These are phyloP conservation scores for Holocentrus rufus DNA, from an alignment of 2,797 vertebrate species.

Conservation along the genomic window DNA sequence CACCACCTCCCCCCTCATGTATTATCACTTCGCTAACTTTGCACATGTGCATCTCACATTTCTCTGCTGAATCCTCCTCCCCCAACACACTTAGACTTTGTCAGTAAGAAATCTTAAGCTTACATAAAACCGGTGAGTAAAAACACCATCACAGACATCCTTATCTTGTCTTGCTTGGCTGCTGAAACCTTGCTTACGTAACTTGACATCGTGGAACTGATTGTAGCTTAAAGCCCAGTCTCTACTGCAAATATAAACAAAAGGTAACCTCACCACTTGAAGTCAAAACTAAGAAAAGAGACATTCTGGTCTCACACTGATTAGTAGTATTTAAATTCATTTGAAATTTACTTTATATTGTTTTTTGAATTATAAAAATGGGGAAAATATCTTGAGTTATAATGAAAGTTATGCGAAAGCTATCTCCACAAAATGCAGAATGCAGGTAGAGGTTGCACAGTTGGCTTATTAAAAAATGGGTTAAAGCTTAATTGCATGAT, in stretches of 20 bases:
- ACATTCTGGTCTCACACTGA: background rate
- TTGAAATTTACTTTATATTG: background rate
- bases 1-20: background rate
- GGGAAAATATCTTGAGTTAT: conserved; percentile 1
- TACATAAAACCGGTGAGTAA: conserved; percentile 2
- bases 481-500: conserved; percentile 17
- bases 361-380: background rate
- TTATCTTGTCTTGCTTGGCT: conserved; percentile 15
- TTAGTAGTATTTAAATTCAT: background rate
- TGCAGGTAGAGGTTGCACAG: background rate
- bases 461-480: conserved; percentile 13
- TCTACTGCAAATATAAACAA: conserved; percentile 23
- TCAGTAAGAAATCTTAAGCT: conserved; percentile 7
- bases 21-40: conserved; percentile 11
- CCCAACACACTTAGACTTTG: background rate
- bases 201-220: conserved; percentile 3
- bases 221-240: background rate
- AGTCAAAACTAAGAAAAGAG: background rate
- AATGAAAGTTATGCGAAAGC: conserved; percentile 14
- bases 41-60: background rate
- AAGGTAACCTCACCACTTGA: conserved; percentile 5
- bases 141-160: background rate
- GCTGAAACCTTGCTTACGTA: conserved; percentile 17
- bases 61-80: background rate
- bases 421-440: conserved; percentile 17